A percentile compares a stretch with the other conserved stretches of the same genome.
Evolutionary conservation across 2,113 vertebrate species (phyloP).

Genomic region (Cariama cristata): DNA sequence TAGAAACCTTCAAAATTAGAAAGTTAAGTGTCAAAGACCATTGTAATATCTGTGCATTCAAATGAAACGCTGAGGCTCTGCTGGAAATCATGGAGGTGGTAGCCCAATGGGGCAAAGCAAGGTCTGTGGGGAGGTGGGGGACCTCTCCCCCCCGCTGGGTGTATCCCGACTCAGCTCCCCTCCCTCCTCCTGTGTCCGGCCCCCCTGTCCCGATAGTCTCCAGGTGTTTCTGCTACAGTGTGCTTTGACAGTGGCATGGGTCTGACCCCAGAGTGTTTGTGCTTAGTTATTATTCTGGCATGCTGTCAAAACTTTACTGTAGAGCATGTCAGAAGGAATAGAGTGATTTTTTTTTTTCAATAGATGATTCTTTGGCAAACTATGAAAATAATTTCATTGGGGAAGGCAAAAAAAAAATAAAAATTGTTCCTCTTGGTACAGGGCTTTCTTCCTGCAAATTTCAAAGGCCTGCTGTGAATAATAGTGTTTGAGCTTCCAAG

Average conservation of each 20-base stretch:
- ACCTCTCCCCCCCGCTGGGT: background rate
- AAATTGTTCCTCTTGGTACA: background rate
- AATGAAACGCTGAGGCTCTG: background rate
- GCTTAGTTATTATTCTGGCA: background rate
- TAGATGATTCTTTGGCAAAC: conserved; percentile 5
- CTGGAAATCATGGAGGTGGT: fast-evolving
- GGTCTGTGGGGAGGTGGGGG: background rate
- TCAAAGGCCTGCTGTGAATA: conserved; percentile 45
- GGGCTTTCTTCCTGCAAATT: conserved; percentile 32
- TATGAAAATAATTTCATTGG: background rate
- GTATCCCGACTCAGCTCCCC: fast-evolving
- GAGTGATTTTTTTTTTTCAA: background rate
- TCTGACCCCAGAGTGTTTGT: background rate
- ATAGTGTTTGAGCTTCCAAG: conserved; percentile 11
- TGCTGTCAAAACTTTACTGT: background rate
- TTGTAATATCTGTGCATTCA: background rate
- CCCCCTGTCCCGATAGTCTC: background rate
- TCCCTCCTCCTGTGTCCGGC: background rate
- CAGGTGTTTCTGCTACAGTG: background rate
- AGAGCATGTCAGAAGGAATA: background rate
- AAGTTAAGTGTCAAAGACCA: background rate
- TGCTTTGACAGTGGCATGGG: background rate
- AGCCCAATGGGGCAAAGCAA: background rate
- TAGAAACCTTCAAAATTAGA: background rate
- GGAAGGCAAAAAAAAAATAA: background rate